phyloP scores from a whole-genome alignment of 2,113 vertebrate genomes.

The Herpailurus yagouaroundi region DNA sequence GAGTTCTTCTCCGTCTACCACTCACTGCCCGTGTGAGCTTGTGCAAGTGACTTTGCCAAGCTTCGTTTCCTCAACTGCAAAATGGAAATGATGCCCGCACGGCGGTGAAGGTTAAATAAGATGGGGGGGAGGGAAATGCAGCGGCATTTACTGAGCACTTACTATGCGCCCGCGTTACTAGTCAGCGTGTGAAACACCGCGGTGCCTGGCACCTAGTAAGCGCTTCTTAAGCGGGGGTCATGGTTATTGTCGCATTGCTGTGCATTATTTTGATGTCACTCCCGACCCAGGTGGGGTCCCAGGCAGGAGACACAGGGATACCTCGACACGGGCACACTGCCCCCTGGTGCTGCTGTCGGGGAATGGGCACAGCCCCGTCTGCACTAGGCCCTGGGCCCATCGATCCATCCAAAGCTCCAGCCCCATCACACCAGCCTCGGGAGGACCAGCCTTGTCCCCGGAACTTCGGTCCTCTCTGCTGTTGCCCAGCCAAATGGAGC shows the following conservation, averaged over 20 bases:
- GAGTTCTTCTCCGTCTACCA: neutral
- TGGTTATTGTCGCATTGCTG: neutral
- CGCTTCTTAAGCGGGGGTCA: neutral
- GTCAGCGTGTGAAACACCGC: neutral
- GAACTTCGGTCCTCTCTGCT: neutral
- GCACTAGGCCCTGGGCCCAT: neutral
- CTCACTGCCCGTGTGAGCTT: neutral
- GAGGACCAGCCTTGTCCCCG: neutral
- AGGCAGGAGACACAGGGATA: neutral
- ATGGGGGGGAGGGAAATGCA: neutral
- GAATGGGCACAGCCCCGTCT: neutral
- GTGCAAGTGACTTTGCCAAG: neutral
- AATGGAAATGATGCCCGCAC: neutral
- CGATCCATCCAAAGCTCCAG: neutral
- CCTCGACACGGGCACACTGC: constrained; percentile 73
- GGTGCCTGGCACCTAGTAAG: neutral
- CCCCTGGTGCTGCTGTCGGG: constrained; percentile 71
- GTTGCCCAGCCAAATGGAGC: neutral
- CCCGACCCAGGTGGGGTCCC: constrained; percentile 47
- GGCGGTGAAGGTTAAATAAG: neutral
- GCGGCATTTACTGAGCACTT: constrained; percentile 23
- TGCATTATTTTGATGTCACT: constrained; percentile 21
- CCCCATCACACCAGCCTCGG: neutral
- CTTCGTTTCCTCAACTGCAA: neutral
- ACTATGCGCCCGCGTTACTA: neutral